Evolutionary conservation across 2,888 invertebrate species (phyloP), one percentile per base, ranked within the genome.

Genomic region (Gonocerus acuteangulatus): DNA sequence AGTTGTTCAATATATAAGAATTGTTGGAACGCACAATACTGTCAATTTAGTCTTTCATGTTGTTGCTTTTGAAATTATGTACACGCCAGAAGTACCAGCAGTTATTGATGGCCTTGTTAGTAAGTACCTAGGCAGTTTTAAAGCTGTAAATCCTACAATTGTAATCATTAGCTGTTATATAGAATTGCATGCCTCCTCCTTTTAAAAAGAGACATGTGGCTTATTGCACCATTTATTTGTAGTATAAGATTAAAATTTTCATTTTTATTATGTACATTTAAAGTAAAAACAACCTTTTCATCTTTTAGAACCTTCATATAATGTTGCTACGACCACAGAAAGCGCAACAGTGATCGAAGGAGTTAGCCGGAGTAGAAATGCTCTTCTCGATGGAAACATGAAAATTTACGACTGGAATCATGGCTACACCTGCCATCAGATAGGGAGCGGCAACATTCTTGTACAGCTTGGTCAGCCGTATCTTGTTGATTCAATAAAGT

Each of bases 401-500:
- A 83, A 86, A 71, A 87, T 90, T 76, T 99, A 97, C 76, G 95
- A 97, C 78, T 97, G 96, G 96, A 97, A 99, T 76, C 90, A 89
- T 59, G 96, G 96, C 66, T 97, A 96, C 76, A 96, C 95, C 2
- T 96, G 95, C 75, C 95, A 96, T 79, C 95, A 95, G 77, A 78
- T 94, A 65, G 93, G 94, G 69, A 89, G 91, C 68, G 96, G 97
- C 62, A 86, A 91, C 69, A 95, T 99, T 72, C 82, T 94, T 69
- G 88, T 99, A 65, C 95, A 97, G 76, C 81, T 99, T 67, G 92
- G 87, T 69, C 99, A 99, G 79, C 97, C 99, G 2, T 96, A 94
- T 75, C 81, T 94, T 72, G 84, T 97, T 65, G 84, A 86, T 61
- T 92, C 92, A 23, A 83, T 97, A 80, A 83, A 94, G 75, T 78